Percentiles rank a stretch among this genome's conserved stretches.
Conservation (phyloP, 1,140 invertebrate genomes). For the Xylocopa sonorina region DNA sequence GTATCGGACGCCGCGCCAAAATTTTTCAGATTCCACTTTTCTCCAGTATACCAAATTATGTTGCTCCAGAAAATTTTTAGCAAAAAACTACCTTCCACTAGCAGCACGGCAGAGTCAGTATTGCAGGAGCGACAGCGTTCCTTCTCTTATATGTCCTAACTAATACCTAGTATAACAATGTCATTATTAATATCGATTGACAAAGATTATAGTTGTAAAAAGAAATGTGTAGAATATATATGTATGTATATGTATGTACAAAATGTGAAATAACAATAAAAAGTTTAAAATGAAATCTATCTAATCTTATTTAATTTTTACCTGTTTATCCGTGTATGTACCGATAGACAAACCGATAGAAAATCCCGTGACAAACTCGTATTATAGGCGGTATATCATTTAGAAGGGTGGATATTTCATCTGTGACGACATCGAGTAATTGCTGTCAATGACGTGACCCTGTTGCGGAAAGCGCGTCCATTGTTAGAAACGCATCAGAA, state of each 20-base stretch:
- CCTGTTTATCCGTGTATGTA: too few species aligned
- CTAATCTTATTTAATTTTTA: neutral
- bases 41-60: too few species aligned
- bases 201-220: neutral
- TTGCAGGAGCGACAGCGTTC: too few species aligned
- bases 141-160: too few species aligned
- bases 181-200: neutral
- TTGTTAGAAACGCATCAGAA: constrained; percentile 74
- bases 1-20: too few species aligned
- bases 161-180: constrained; percentile 5
- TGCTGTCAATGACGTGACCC: constrained; percentile 68
- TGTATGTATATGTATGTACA: neutral
- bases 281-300: neutral
- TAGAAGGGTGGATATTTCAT: constrained; percentile 57
- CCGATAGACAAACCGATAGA: neutral
- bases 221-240: neutral
- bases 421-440: constrained; percentile 66
- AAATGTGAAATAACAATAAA: constrained; percentile 27
- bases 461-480: constrained; percentile 66
- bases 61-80: too few species aligned
- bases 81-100: too few species aligned
- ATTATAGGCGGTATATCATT: constrained; percentile 64
- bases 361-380: constrained; percentile 61
- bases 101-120: too few species aligned
- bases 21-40: too few species aligned